These are phyloP conservation scores for Pseudococcus jackbeardsleyi DNA, from an alignment of 2,888 invertebrate genomes.

Conservation along the genomic window DNA sequence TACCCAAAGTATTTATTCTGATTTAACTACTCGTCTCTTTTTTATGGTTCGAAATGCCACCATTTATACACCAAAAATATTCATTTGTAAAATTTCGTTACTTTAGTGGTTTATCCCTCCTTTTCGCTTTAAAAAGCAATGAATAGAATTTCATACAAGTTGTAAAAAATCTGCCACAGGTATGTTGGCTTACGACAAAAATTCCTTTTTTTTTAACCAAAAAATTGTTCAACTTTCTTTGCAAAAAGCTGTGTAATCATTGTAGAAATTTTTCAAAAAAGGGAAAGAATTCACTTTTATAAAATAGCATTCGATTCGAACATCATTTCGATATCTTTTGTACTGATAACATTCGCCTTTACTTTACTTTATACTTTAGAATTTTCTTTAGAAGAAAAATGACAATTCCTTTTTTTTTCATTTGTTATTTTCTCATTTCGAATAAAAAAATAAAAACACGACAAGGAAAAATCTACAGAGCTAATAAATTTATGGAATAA, in stretches of 20 bases:
- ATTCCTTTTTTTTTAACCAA: not conserved
- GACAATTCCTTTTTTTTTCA: not conserved
- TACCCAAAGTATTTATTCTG: not conserved
- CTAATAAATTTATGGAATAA: not conserved
- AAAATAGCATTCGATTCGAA: not conserved
- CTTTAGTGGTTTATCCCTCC: not conserved
- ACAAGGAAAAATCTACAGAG: not conserved
- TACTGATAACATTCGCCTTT: not conserved
- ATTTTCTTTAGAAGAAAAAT: not conserved
- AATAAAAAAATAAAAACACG: not conserved
- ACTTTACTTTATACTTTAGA: not conserved
- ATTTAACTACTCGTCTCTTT: not conserved
- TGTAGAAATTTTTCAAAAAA: not conserved
- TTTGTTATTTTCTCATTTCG: not conserved
- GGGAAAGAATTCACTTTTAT: not conserved
- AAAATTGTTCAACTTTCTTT: not conserved
- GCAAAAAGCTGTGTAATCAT: not conserved
- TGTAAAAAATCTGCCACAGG: not conserved
- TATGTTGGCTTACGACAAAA: not conserved
- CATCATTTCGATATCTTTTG: not conserved
- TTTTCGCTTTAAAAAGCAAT: not conserved
- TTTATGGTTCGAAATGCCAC: not conserved
- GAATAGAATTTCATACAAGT: not conserved
- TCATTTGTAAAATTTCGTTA: not conserved
- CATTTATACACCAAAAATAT: not conserved